Evolutionary conservation across 2,888 invertebrate species (phyloP).

Genomic region (Gastracanthus pulcherrimus): DNA sequence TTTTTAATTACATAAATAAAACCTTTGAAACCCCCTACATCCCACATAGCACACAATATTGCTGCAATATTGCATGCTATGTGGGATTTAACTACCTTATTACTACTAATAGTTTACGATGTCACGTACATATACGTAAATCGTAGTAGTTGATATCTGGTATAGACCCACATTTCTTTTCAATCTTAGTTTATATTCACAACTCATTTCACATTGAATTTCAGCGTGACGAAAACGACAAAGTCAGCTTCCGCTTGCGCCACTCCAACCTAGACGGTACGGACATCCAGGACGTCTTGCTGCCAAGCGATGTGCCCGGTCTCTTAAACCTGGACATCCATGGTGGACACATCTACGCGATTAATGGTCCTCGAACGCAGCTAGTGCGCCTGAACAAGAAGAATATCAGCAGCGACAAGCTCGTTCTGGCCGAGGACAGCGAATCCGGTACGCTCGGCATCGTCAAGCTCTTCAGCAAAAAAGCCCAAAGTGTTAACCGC

Average conservation of each 20-base stretch:
- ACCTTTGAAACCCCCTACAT: too few relatives aligned
- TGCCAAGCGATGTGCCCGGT: background rate
- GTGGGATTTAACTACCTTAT: too few relatives aligned
- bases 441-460: background rate
- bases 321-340: background rate
- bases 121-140: too few relatives aligned
- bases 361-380: background rate
- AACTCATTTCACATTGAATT: background rate
- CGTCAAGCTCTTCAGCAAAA: background rate
- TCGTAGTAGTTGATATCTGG: too few relatives aligned
- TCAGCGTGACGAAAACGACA: background rate
- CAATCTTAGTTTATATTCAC: background rate
- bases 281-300: background rate
- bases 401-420: background rate
- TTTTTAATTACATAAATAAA: too few relatives aligned
- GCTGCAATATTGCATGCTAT: too few relatives aligned
- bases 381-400: background rate
- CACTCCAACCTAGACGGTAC: conserved; percentile 34
- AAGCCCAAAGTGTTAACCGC: background rate
- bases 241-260: background rate
- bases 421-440: background rate
- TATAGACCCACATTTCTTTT: too few relatives aligned
- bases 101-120: too few relatives aligned
- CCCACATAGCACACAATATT: too few relatives aligned
- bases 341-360: background rate